Base-by-base conservation (phyloP, 2,888 invertebrate genomes). In the Ophioninae sp. region DNA sequence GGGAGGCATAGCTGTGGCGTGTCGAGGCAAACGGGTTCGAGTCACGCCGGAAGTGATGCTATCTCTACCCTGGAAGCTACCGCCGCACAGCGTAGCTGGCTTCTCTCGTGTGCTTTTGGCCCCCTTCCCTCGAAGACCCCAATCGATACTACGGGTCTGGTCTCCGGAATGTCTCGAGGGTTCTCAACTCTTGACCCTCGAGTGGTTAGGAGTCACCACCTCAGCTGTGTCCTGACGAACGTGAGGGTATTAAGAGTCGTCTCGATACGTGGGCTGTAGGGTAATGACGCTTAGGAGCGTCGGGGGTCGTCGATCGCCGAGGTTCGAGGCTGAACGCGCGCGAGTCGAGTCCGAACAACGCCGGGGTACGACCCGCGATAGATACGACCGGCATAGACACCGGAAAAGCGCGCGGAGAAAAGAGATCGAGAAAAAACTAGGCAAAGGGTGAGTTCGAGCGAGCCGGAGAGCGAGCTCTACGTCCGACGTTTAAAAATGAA, bases 101-200 rank as follows among this genome's bases (percentile, higher is more conserved):
- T 75, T 81, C 76, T 70, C 69, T 79, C 67, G 65, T 50, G 65
- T 79, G 73, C 79, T 77, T 84, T 81, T 39, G 72, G 64, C 81
- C 68, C 67, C 78, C 70, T 56, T 72, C 62, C 57, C 78, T 65
- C 65, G 50, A 84, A 79, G 82, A 81, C 79, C 79, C 76, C 67
- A 84, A 84, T 84, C 84, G 84, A 84, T 84, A 84, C 79, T 76
- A 73, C 79, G 81, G 81, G 81, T 84, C 81, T 84, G 75, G 83
- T 84, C 84, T 84, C 81, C 73, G 79, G 84, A 84, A 84, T 84
- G 84, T 82, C 84, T 84, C 84, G 84, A 84, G 84, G 84, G 84
- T 84, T 84, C 84, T 84, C 84, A 84, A 84, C 84, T 84, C 79
- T 84, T 84, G 84, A 84, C 84, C 84, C 82, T 75, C 68, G 20